Percentiles rank a stretch among this genome's conserved stretches.
Evolutionary conservation across 2,113 vertebrate genomes (phyloP).

Genomic region (Felis catus): DNA sequence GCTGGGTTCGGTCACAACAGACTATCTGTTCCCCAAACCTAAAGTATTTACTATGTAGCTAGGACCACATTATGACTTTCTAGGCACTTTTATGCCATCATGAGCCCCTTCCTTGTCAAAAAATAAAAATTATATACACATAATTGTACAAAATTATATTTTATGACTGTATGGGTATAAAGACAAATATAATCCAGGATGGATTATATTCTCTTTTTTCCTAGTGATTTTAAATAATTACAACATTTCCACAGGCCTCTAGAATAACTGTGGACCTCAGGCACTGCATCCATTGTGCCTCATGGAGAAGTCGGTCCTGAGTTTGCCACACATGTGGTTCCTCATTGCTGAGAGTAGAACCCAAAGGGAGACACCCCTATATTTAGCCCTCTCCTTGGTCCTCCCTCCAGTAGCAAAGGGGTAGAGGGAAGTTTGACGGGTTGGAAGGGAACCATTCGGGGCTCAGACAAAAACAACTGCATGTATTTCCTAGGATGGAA

Average conservation of each 20-base stretch:
- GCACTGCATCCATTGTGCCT: background rate
- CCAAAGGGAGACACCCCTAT: background rate
- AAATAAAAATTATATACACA: background rate
- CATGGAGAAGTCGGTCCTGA: fast-evolving
- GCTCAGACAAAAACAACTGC: background rate
- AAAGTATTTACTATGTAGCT: background rate
- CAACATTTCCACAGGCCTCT: background rate
- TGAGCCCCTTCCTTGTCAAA: background rate
- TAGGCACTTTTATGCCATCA: background rate
- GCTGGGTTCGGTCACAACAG: background rate
- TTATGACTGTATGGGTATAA: background rate
- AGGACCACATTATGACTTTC: background rate
- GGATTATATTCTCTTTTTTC: background rate
- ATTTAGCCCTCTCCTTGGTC: background rate
- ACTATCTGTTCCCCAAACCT: background rate
- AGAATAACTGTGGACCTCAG: background rate
- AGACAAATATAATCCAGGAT: background rate
- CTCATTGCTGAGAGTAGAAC: background rate
- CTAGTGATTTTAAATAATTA: background rate
- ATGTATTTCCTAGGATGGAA: background rate
- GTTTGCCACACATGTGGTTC: background rate
- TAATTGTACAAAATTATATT: background rate
- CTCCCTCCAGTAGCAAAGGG: background rate
- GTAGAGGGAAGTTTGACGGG: background rate
- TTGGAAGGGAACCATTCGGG: background rate